Percentiles rank a stretch among this genome's conserved stretches.
These are phyloP conservation scores for Gymnoscopelus braueri DNA, from an alignment of 2,797 vertebrate genomes.

Conservation along the genomic window DNA sequence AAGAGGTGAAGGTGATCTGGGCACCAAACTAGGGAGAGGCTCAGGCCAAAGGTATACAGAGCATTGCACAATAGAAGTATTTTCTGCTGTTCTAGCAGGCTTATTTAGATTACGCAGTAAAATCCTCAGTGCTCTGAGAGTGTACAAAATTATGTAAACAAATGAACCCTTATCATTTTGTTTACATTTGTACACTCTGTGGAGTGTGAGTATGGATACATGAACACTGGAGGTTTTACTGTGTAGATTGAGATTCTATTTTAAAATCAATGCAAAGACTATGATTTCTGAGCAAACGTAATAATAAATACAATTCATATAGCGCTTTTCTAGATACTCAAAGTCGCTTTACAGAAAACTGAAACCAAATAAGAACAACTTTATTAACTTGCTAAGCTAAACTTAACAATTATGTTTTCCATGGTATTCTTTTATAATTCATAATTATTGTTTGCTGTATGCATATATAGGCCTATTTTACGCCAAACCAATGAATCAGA, in stretches of 20 bases:
- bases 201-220: too few species aligned
- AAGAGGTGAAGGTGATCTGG: constrained; percentile 67
- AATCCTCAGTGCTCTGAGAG: too few species aligned
- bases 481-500: background rate
- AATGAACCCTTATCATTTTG: too few species aligned
- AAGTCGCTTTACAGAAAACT: too few species aligned
- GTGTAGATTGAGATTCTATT: constrained; percentile 16
- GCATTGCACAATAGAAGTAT: constrained; percentile 53
- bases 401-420: background rate
- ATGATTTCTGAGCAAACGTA: background rate
- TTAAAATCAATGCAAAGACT: constrained; percentile 18
- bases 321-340: too few species aligned
- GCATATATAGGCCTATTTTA: background rate
- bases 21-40: constrained; percentile 59
- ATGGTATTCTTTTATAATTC: background rate
- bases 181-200: too few species aligned
- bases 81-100: constrained; percentile 31
- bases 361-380: too few species aligned
- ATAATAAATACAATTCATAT: too few species aligned
- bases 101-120: too few species aligned
- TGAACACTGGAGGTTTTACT: too few species aligned
- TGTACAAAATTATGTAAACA: too few species aligned
- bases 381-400: background rate
- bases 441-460: background rate
- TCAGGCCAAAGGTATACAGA: constrained; percentile 32